Base-by-base conservation (phyloP, 2,797 vertebrate genomes). In the Gobio occitaniae region DNA sequence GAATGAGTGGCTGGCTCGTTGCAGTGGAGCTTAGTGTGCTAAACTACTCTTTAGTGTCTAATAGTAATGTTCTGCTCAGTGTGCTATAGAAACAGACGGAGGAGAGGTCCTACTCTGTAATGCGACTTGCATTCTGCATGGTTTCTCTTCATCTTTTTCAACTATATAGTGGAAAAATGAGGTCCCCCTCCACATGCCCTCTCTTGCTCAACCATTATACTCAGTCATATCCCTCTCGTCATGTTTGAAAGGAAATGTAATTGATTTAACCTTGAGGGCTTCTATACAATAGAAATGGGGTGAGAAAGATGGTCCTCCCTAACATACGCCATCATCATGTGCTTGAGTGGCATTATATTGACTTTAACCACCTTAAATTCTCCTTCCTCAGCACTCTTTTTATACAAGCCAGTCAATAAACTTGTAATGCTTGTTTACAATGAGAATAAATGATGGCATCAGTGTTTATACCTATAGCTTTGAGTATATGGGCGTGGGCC, bases 221-320 rank as follows among this genome's bases (percentile, higher is more conserved):
- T 72, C 72, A 82, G 83, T 78, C 74, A 79, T 83, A 77, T 54
- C 44, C 32, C 16, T 85, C 66, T 85, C 54, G 50, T 78, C 65
- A 52, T 78, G 83, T 85, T 79, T 61, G 38, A 85, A 72, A 79
- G 32, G 32, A 82, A 87, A 66, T 78, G 80, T 78, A 85, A 76
- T 80, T 83, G 75, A 86, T 81, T 86, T 88, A 79, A 86, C 41
- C 61, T 86, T 79, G 19, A 75, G 54, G 76, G 61, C 50, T 70
- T 71, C 44, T 15, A 36, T 85, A 78, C 19, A 38, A 72, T 44
- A 56, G 48, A 82, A 85, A 82, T 25, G 65, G 48, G 41, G 52
- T 41, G 11, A 69, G 25, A 70, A 70, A 78, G 4, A 80, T 87
- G 54, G 72, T 85, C 47, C 68, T 36, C n/a, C 72, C 21, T 56